Conservation (phyloP, 2,888 invertebrate genomes). For the Ectobius pallidus region DNA sequence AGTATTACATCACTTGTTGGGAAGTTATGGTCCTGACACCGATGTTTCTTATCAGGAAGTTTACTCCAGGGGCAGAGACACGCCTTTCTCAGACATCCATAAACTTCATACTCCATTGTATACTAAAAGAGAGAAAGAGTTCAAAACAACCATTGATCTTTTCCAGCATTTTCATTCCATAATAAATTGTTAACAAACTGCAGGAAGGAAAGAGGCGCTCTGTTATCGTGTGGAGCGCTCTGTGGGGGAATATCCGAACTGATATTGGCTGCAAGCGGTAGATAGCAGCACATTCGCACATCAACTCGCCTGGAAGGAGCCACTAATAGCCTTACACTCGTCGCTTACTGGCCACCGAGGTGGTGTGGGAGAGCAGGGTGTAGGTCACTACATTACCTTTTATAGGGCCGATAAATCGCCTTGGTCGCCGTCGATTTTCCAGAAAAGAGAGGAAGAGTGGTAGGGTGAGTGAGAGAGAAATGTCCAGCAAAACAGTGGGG, state of each 20-base stretch:
- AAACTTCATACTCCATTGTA: too few relatives aligned
- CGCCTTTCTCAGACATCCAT: background rate
- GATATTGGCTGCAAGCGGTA: slow-evolving; percentile 20
- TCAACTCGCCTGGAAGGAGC: slow-evolving; percentile 13
- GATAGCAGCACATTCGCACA: slow-evolving; percentile 26
- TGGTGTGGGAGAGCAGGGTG: background rate
- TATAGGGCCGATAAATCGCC: slow-evolving; percentile 25
- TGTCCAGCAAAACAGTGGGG: too few relatives aligned
- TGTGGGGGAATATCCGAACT: background rate
- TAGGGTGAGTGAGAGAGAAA: too few relatives aligned
- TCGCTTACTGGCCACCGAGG: too few relatives aligned
- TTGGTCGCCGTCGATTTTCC: background rate
- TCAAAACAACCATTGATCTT: slow-evolving; percentile 9
- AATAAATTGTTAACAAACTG: slow-evolving; percentile 13
- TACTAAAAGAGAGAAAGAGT: too few relatives aligned
- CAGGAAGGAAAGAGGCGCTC: background rate
- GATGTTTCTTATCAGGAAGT: background rate
- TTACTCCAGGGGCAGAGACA: background rate
- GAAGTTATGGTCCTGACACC: background rate
- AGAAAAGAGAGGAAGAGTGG: background rate
- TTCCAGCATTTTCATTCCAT: background rate
- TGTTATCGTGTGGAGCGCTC: slow-evolving; percentile 13
- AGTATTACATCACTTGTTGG: background rate
- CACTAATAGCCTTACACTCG: slow-evolving; percentile 28
- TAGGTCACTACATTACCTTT: slow-evolving; percentile 29